phyloP scores from a whole-genome alignment of 2,888 invertebrate genomes.

The Dasypolia templi region DNA sequence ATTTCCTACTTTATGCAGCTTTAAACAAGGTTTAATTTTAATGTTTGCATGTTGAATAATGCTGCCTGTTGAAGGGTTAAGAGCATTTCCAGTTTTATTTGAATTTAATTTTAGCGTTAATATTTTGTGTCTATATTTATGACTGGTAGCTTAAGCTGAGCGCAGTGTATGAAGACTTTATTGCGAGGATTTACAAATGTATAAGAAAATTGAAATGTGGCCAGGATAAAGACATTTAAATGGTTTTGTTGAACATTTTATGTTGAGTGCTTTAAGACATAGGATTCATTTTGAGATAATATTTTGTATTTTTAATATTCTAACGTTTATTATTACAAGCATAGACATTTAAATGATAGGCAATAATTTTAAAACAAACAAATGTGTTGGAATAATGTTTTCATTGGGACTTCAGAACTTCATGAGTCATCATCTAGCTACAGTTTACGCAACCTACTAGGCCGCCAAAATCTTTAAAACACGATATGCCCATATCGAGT shows the following conservation, averaged over 20 bases:
- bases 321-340: slow-evolving; percentile 18
- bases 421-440: background rate
- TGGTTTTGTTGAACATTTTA: slow-evolving; percentile 25
- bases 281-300: slow-evolving; percentile 15
- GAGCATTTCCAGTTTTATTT: slow-evolving; percentile 62
- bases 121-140: slow-evolving; percentile 55
- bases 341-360: background rate
- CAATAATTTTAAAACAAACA: background rate
- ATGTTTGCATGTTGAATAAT: slow-evolving; percentile 28
- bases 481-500: background rate
- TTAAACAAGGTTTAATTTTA: slow-evolving; percentile 43
- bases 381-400: background rate
- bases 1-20: slow-evolving; percentile 12
- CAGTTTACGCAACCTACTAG: background rate
- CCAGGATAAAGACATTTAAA: slow-evolving; percentile 24
- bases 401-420: background rate
- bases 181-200: slow-evolving; percentile 39
- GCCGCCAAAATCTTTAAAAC: background rate
- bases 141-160: slow-evolving; percentile 14
- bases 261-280: background rate
- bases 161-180: slow-evolving; percentile 31
- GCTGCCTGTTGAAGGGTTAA: slow-evolving; percentile 47
- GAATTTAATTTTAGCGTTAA: slow-evolving; percentile 59
- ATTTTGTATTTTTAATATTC: slow-evolving; percentile 9
- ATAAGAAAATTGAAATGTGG: slow-evolving; percentile 45